Conservation (phyloP, 2,113 vertebrate genomes). For the Pedetes capensis region DNA sequence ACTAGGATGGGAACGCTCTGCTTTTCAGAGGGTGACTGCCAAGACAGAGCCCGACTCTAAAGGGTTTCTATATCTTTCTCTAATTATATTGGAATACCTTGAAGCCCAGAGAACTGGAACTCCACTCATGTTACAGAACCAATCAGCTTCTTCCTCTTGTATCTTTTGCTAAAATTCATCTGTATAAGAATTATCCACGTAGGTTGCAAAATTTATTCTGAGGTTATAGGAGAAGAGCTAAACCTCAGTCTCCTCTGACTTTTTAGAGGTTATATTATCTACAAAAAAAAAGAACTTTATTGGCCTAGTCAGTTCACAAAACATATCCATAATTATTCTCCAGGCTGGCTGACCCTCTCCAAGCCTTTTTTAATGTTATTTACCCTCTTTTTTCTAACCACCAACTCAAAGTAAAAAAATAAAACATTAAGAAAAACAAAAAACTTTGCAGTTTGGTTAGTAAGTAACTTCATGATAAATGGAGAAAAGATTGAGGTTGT, state of each 20-base stretch:
- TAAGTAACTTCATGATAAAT: too few relatives aligned
- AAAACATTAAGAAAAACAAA: too few relatives aligned
- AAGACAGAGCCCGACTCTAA: neutral
- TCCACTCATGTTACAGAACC: neutral
- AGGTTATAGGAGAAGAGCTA: neutral
- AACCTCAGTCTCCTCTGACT: neutral
- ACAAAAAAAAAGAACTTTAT: neutral
- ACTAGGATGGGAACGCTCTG: neutral
- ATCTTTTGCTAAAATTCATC: neutral
- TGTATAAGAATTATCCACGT: neutral
- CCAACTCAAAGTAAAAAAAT: too few relatives aligned
- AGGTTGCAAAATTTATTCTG: neutral
- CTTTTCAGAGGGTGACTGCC: neutral
- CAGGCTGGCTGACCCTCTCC: fast-evolving
- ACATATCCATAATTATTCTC: neutral
- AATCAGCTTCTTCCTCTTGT: neutral
- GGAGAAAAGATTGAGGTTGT: too few relatives aligned
- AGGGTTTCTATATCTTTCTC: neutral
- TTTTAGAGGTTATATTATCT: neutral
- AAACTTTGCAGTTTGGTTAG: too few relatives aligned
- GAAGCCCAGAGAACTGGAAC: neutral
- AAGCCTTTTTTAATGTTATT: neutral
- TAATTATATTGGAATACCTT: neutral
- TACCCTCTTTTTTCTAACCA: neutral
- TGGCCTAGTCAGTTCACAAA: neutral